A percentile compares a stretch with the other conserved stretches of the same genome.
These are phyloP conservation scores for Pammene aurita DNA, from an alignment of 2,888 invertebrate genomes.

Conservation along the genomic window DNA sequence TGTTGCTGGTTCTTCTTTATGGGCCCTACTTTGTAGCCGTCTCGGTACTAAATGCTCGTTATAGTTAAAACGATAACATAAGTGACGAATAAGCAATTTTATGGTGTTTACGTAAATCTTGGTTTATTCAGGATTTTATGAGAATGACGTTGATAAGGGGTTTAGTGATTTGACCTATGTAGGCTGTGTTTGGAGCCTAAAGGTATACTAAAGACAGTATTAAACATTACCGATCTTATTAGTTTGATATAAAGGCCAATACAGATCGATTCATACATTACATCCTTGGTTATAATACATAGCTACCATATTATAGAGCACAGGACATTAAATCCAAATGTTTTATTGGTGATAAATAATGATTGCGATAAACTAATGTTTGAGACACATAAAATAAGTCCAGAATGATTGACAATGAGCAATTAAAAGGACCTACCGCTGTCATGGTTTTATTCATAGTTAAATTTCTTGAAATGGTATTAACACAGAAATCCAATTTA, in stretches of 20 bases:
- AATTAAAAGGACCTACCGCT: constrained; percentile 23
- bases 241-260: not conserved
- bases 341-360: constrained; percentile 57
- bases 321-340: constrained; percentile 4
- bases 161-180: constrained; percentile 20
- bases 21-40: constrained; percentile 52
- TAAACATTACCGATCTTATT: not conserved
- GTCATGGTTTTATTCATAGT: not conserved
- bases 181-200: not conserved
- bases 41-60: constrained; percentile 33
- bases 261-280: not conserved
- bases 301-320: not conserved
- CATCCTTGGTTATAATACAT: not conserved
- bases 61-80: constrained; percentile 32
- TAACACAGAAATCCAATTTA: constrained; percentile 3
- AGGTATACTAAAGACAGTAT: not conserved
- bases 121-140: constrained; percentile 28
- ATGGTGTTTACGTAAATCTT: constrained; percentile 36
- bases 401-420: constrained; percentile 14
- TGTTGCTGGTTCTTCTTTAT: constrained; percentile 51
- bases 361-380: constrained; percentile 9
- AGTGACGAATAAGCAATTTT: constrained; percentile 37
- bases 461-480: constrained; percentile 16
- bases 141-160: constrained; percentile 14
- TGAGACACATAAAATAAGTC: constrained; percentile 7